Base-by-base conservation (phyloP, 1,140 invertebrate genomes). In the Calliphora vicina region DNA sequence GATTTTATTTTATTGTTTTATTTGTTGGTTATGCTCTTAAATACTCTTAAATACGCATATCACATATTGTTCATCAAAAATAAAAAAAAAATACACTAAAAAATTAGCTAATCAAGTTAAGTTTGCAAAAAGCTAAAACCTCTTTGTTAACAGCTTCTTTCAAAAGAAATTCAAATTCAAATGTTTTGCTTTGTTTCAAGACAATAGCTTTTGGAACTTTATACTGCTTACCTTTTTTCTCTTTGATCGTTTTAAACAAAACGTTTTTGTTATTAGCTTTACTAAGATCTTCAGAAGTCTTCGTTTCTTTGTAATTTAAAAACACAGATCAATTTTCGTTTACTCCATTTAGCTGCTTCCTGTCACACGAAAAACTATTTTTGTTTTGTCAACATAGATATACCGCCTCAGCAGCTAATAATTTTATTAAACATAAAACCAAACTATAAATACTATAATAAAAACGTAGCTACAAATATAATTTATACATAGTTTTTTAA, bases 101-200 rank as follows among this genome's bases (percentile, higher is more conserved):
- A 67, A 67, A 67, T 67, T 67, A 67, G 61, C 61, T 67, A 67
- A 67, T 67, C 61, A 67, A 67, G 61, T 67, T 67, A 67, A 67
- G 23, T 67, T 67, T 67, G 61, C 23, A 67, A 23, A 67, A 67
- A 57, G 4, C 1, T 0, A 67, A 67, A 67, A 67, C n/a, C n/a
- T 20, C 61, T 23, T 67, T 67, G 61, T 67, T 67, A 17, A 17
- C 50, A 6, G 13, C 12, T 23, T 23, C n/a, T 67, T 67, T 67
- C 1, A 25, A 67, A 67, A 67, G 57, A 0, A 35, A 35, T 35
- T 35, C 6, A 35, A 35, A 57, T 57, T 57, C 50, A 57, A 57
- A 57, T 57, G 50, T 57, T 57, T 57, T 15, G 12, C 15, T 57
- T 57, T 4, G 4, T 5, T 57, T 57, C 0, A 57, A 57, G n/a